Conservation (phyloP, 2,113 vertebrate species). For the Vulpes lagopus region DNA sequence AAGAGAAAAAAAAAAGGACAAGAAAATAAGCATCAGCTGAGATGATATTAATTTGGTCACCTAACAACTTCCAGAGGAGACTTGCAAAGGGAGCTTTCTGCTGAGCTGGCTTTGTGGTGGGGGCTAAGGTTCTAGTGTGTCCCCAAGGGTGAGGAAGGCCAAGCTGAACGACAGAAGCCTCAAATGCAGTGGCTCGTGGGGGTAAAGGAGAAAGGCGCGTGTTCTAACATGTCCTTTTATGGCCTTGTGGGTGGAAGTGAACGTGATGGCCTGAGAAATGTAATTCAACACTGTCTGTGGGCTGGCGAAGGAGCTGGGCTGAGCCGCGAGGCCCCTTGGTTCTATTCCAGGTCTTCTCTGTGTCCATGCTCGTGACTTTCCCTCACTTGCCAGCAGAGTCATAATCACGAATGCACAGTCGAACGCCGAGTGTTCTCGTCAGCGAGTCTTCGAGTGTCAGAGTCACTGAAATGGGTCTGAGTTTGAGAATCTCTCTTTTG, state of each 20-base stretch:
- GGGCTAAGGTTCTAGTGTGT: neutral
- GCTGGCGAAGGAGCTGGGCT: neutral
- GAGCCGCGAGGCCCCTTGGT: neutral
- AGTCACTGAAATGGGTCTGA: constrained; percentile 26
- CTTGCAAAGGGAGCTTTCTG: neutral
- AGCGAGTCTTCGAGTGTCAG: constrained; percentile 20
- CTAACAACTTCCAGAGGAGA: neutral
- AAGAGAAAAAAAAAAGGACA: neutral
- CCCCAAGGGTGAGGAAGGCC: constrained; percentile 41
- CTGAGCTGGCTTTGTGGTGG: neutral
- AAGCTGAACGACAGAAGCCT: neutral
- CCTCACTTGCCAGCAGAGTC: constrained; percentile 15
- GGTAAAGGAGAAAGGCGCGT: rapidly evolving
- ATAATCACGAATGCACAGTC: neutral
- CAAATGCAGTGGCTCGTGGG: constrained; percentile 30
- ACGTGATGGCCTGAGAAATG: neutral
- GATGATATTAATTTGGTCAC: neutral
- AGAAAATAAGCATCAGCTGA: neutral
- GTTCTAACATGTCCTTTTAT: neutral
- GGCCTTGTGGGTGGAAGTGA: neutral
- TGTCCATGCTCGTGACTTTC: neutral
- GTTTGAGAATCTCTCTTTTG: neutral
- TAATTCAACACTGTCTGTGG: neutral
- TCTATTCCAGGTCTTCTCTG: neutral
- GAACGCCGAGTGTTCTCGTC: neutral